Evolutionary conservation across 2,888 invertebrate genomes (phyloP), one percentile per base, ranked within the genome.

Genomic region (Leucozona laternaria): DNA sequence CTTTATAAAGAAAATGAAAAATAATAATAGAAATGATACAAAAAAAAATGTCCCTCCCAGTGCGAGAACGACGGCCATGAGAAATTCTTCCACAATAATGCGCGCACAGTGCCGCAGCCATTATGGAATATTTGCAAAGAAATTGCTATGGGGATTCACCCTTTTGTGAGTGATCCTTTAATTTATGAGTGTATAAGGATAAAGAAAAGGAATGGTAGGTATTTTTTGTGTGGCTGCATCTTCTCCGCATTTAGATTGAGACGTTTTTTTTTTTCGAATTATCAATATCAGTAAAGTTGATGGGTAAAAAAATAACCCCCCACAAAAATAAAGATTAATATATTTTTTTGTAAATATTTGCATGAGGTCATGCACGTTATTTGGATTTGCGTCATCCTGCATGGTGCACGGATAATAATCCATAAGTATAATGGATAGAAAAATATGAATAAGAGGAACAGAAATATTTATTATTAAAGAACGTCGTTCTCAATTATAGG

Each of bases 111-210:
- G 45, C 64, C 70, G 79, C 85, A 85, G 82, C 82, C 86, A 86
- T 86, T 86, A 82, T 75, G 82, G 78, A 86, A 86, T 82, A 86
- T 86, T 86, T 86, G 86, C 86, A 86, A 73, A 72, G 57, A 70
- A 68, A 53, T 75, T 4, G 17, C 48, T 34, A 31, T 31, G 53
- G 43, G 76, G 58, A 68, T 75, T 86, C 78, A 86, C 86, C 86
- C 86, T 82, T 86, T 86, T 86, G 86, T 82, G 53, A 15, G 40
- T 64, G 81, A 86, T 86, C 82, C 82, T 78, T 75, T 79, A 81
- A 86, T 86, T 86, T 86, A 86, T 82, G 82, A 40, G n/a, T 34
- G 34, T 17, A 28, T 7, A 64, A 71, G 60, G 45, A 28, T n/a
- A 50, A 62, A 55, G 55, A 77, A 70, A 71, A 62, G 34, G 31